A percentile compares a stretch with the other conserved stretches of the same genome.
Conservation (phyloP, 2,113 vertebrate genomes). For the Lethenteron camtschaticum region DNA sequence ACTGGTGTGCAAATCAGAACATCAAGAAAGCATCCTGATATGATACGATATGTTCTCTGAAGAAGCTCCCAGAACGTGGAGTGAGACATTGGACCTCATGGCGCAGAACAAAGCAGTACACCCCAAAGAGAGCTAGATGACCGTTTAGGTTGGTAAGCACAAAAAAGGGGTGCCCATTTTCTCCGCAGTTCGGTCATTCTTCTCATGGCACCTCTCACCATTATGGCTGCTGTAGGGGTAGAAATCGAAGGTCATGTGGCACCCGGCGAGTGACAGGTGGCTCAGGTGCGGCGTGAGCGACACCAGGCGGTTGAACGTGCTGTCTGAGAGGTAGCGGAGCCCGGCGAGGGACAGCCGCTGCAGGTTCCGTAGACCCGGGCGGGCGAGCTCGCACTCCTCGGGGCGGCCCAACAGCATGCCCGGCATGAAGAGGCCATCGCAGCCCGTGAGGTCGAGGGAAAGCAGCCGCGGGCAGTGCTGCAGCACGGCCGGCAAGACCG, state of each 20-base stretch:
- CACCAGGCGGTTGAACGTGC: slow-evolving; percentile 40
- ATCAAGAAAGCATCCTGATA: too few species aligned
- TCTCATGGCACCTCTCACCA: too few species aligned
- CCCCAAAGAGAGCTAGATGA: too few species aligned
- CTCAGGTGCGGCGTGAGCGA: slow-evolving; percentile 27
- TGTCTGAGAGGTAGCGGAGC: slow-evolving; percentile 34
- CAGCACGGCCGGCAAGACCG: slow-evolving; percentile 31
- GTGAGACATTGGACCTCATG: too few species aligned
- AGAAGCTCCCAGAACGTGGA: too few species aligned
- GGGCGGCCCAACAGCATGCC: slow-evolving; percentile 35
- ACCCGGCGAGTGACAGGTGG: slow-evolving; percentile 34
- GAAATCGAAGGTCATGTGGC: slow-evolving; percentile 38
- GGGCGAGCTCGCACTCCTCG: slow-evolving; percentile 22
- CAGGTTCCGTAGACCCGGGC: slow-evolving; percentile 22
- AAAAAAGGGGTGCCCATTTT: too few species aligned
- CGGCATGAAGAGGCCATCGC: slow-evolving; percentile 48
- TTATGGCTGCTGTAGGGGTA: slow-evolving; percentile 24
- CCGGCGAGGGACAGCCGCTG: slow-evolving; percentile 37
- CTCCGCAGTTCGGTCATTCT: too few species aligned
- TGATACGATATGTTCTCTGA: too few species aligned
- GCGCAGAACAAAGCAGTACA: too few species aligned
- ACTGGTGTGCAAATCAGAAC: too few species aligned
- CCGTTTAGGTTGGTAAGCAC: too few species aligned
- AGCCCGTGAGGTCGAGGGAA: slow-evolving; percentile 33
- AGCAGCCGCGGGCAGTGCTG: slow-evolving; percentile 29